Percentiles rank a stretch among this genome's conserved stretches.
Evolutionary conservation across 2,797 vertebrate species (phyloP).

Genomic region (Pseudochromis fuscus): DNA sequence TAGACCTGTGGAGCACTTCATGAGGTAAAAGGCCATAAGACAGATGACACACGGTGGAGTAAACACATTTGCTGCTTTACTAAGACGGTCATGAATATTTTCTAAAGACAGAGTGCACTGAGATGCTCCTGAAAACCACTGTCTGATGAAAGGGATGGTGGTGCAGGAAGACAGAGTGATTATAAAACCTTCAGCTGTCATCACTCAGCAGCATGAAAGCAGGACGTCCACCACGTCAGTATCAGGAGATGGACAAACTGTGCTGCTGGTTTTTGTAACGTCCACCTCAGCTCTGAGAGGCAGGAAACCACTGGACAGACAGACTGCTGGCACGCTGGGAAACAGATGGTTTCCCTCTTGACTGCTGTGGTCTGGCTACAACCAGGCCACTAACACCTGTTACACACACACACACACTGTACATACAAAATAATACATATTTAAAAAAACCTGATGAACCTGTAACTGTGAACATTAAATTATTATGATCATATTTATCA

Average conservation of each 20-base stretch:
- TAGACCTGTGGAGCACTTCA: not conserved
- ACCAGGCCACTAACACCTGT: conserved; percentile 9
- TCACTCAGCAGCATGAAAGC: not conserved
- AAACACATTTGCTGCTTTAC: conserved; percentile 1
- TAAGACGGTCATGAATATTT: not conserved
- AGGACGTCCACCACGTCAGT: not conserved
- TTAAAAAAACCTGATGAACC: no score
- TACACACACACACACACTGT: not conserved
- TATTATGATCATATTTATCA: no score
- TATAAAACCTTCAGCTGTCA: no score
- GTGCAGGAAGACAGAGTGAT: no score
- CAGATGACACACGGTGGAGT: no score
- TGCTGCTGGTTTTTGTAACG: not conserved
- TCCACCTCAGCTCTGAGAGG: conserved; percentile 13
- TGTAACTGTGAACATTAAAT: no score
- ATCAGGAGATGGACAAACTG: conserved; percentile 10
- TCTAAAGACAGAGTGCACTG: no score
- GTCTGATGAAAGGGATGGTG: not conserved
- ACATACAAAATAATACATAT: no score
- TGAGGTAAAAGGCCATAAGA: not conserved
- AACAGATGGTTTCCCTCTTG: conserved; percentile 24
- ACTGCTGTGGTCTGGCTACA: conserved; percentile 14
- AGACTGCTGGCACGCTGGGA: conserved; percentile 29
- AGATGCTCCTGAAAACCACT: no score
- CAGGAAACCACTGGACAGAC: conserved; percentile 32